Evolutionary conservation across 2,797 vertebrate species (phyloP).

Genomic region (Dendrocincla tyrannina): DNA sequence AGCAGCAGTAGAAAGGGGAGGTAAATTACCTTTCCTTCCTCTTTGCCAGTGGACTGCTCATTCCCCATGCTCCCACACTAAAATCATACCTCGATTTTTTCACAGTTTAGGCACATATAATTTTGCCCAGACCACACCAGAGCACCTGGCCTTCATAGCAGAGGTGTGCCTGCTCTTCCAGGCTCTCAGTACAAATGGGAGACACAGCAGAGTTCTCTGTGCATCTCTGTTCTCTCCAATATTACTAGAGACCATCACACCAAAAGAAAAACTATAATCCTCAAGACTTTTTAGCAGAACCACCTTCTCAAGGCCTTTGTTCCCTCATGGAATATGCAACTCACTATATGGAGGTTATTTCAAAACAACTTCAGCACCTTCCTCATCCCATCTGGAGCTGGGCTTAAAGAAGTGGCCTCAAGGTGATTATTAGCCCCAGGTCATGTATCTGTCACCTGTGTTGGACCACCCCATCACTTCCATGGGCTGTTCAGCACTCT

Average conservation of each 20-base stretch:
- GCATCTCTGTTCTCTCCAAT: not conserved
- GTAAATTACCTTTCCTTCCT: not conserved
- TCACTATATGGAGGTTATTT: not conserved
- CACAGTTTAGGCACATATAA: fast-evolving
- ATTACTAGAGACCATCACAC: not conserved
- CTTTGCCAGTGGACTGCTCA: not conserved
- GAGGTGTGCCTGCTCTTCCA: not conserved
- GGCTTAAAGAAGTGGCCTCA: not conserved
- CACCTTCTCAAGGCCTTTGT: not conserved
- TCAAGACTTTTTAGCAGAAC: not conserved
- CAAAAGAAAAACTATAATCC: not conserved
- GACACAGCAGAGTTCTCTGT: not conserved
- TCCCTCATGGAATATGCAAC: not conserved
- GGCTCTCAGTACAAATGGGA: not conserved
- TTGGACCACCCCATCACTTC: not conserved
- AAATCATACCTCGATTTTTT: not conserved
- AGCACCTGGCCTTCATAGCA: not conserved
- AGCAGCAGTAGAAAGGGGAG: not conserved
- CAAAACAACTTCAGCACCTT: not conserved
- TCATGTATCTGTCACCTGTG: not conserved
- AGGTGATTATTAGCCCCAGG: not conserved
- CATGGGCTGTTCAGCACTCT: not conserved
- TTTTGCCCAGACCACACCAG: not conserved
- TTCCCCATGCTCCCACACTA: not conserved
- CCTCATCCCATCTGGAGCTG: not conserved